phyloP scores from a whole-genome alignment of 1,140 invertebrate genomes.

The Drosophila quadrilineata region DNA sequence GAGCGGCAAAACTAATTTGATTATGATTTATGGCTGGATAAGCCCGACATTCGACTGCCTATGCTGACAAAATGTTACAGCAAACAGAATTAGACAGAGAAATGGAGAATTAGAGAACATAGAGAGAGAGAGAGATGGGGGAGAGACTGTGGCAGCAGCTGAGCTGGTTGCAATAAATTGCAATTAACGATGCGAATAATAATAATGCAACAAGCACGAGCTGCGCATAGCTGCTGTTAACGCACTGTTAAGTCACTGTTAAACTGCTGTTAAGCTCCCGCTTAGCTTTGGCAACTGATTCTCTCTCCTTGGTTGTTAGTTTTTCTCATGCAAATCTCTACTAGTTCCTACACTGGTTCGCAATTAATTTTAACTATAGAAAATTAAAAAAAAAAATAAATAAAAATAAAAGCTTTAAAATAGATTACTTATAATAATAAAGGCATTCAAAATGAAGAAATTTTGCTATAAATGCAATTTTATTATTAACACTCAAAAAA shows the following conservation, averaged over 20 bases:
- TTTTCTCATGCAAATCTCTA: background rate
- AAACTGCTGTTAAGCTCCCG: background rate
- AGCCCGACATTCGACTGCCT: conserved; percentile 21
- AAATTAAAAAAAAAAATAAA: too few relatives aligned
- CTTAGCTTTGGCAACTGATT: conserved; percentile 8
- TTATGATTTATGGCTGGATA: conserved; percentile 63
- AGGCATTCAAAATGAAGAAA: too few relatives aligned
- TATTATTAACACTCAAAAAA: too few relatives aligned
- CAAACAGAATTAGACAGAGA: too few relatives aligned
- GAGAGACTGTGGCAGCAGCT: background rate
- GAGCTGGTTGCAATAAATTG: too few relatives aligned
- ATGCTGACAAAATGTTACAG: conserved; percentile 6
- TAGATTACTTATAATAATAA: too few relatives aligned
- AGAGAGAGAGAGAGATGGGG: too few relatives aligned
- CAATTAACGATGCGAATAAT: conserved; percentile 28
- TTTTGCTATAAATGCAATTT: too few relatives aligned
- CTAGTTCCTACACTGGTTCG: too few relatives aligned
- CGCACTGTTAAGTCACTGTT: conserved; percentile 10
- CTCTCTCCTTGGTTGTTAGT: background rate
- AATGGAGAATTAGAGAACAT: too few relatives aligned
- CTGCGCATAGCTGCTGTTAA: conserved; percentile 14
- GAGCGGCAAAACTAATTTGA: conserved; percentile 58
- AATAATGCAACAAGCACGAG: conserved; percentile 11
- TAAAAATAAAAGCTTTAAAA: too few relatives aligned
- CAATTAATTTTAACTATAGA: too few relatives aligned